Evolutionary conservation across 2,888 invertebrate genomes (phyloP).

Genomic region (Empis stercorea): DNA sequence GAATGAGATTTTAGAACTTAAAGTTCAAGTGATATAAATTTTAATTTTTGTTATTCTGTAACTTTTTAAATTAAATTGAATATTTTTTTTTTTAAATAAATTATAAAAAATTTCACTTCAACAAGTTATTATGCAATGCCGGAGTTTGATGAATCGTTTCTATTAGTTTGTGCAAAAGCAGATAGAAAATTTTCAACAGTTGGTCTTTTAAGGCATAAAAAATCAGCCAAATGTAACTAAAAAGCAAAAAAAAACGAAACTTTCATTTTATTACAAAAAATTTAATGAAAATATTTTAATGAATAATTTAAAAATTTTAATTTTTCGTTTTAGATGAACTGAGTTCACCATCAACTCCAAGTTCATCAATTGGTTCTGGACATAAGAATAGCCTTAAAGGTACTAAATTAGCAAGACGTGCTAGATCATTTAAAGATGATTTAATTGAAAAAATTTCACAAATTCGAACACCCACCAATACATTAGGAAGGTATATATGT

Average conservation of each 20-base stretch:
- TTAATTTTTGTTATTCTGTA: background rate
- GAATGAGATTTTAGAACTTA: too few species aligned
- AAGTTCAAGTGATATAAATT: background rate
- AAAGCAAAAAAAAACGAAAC: background rate
- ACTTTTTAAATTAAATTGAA: too few species aligned
- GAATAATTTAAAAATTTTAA: too few species aligned
- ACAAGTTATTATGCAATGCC: conserved; percentile 29
- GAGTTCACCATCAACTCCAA: conserved; percentile 34
- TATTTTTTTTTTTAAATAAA: too few species aligned
- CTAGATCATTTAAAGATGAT: conserved; percentile 86
- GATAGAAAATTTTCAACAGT: conserved; percentile 17
- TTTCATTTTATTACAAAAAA: conserved; percentile 6
- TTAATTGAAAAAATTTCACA: conserved; percentile 79
- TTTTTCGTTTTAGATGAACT: conserved; percentile 25
- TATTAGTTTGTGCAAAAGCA: conserved; percentile 27
- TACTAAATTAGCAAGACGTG: conserved; percentile 74
- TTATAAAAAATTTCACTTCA: background rate
- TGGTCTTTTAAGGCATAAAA: background rate
- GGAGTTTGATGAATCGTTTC: conserved; percentile 33
- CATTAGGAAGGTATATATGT: conserved; percentile 29
- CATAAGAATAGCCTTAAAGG: conserved; percentile 67
- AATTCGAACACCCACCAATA: conserved; percentile 66
- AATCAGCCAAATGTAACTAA: conserved; percentile 19
- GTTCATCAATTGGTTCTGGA: conserved; percentile 35
- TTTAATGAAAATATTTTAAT: too few species aligned